phyloP scores from a whole-genome alignment of 2,113 vertebrate genomes.

The Emydocephalus ijimae region DNA sequence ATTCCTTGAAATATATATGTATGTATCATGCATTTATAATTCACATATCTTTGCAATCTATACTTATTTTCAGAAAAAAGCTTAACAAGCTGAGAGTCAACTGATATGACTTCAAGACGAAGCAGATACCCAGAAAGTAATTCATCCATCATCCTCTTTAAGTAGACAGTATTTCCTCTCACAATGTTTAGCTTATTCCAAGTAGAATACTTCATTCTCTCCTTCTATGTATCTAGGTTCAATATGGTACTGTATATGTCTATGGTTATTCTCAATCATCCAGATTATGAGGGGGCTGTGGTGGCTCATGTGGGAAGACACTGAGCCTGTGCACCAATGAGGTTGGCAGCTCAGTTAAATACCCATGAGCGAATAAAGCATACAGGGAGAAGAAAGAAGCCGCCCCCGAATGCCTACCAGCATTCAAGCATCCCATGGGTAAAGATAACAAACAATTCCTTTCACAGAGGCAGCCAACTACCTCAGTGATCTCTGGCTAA shows the following conservation, averaged over 20 bases:
- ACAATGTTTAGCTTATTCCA: background rate
- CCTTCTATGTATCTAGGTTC: background rate
- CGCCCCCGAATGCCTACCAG: too few relatives aligned
- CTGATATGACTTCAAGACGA: background rate
- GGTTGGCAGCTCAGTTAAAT: too few relatives aligned
- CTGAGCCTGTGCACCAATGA: too few relatives aligned
- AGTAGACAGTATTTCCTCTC: background rate
- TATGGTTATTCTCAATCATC: background rate
- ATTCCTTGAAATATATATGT: background rate
- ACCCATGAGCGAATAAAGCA: too few relatives aligned
- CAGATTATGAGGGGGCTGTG: background rate
- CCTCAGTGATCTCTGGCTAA: too few relatives aligned
- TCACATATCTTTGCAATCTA: background rate
- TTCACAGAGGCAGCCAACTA: too few relatives aligned
- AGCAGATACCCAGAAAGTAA: background rate
- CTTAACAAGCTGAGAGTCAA: background rate
- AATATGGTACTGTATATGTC: background rate
- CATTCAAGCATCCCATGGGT: too few relatives aligned
- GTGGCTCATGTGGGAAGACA: too few relatives aligned
- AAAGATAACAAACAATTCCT: too few relatives aligned
- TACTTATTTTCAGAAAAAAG: background rate
- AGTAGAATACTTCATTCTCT: background rate
- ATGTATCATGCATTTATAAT: background rate
- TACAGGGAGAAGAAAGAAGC: too few relatives aligned
- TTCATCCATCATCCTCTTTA: background rate